phyloP scores from a whole-genome alignment of 2,113 vertebrate species.

The Corythornis madagascariensis region DNA sequence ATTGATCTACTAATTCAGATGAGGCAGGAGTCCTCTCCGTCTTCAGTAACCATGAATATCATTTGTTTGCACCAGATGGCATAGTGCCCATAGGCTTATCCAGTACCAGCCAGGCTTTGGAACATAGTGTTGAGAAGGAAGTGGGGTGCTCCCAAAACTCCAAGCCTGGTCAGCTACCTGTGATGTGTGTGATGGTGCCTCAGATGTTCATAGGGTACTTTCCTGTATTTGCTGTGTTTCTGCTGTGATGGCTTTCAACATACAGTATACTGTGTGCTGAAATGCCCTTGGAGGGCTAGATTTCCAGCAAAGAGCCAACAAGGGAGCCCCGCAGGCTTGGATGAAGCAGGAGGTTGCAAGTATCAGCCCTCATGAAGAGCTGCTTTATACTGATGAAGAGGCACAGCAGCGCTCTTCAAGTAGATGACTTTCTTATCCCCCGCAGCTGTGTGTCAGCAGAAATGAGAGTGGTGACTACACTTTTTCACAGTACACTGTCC shows the following conservation, averaged over 20 bases:
- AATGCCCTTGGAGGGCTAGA: background rate
- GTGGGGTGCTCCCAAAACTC: background rate
- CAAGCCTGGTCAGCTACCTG: background rate
- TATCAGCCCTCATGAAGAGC: background rate
- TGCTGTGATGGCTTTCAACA: accelerated
- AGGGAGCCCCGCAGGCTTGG: background rate
- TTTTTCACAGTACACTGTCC: background rate
- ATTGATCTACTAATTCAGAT: background rate
- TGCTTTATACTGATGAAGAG: background rate
- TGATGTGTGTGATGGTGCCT: accelerated
- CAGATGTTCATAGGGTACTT: background rate
- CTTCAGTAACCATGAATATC: accelerated
- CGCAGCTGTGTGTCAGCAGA: background rate
- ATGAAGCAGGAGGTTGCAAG: background rate
- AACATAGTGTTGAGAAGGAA: background rate
- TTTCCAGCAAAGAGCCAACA: background rate
- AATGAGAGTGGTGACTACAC: background rate
- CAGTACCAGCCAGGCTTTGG: background rate
- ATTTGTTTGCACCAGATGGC: background rate
- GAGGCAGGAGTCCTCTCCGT: background rate
- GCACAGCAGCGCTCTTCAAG: background rate
- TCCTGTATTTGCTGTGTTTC: accelerated
- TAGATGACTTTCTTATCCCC: background rate
- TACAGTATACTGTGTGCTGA: background rate
- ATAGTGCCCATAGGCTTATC: background rate